These are phyloP conservation scores for Ciona savignyi DNA, from an alignment of 23 tunicate genomes.

Conservation along the genomic window DNA sequence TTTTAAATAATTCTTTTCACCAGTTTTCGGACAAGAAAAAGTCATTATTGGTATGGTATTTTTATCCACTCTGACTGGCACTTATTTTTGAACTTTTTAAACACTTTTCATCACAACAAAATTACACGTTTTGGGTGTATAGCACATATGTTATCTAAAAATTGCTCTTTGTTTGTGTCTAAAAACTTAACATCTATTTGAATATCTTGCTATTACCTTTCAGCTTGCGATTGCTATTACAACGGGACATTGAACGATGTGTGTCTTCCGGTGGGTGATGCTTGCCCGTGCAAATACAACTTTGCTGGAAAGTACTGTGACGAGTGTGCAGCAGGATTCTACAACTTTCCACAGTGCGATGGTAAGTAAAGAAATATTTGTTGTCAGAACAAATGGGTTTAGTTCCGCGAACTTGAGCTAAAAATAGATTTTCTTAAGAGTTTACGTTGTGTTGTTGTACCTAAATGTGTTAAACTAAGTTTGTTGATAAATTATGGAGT, in stretches of 20 bases:
- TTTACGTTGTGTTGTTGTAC: no score
- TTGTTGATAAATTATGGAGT: no score
- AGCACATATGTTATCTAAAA: no score
- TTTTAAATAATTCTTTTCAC: background rate
- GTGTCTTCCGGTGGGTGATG: slow-evolving; percentile 80
- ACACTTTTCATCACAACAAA: background rate
- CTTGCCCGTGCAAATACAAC: slow-evolving; percentile 95
- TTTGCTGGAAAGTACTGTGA: slow-evolving; percentile 81
- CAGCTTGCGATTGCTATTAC: slow-evolving; percentile 96
- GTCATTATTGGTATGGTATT: background rate
- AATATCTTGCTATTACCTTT: background rate
- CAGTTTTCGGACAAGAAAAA: background rate
- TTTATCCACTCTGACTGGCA: background rate
- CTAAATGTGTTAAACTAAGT: no score
- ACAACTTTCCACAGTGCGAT: slow-evolving; percentile 82
- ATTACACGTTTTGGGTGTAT: no score
- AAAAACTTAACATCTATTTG: background rate
- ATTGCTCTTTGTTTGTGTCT: no score
- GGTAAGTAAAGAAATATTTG: slow-evolving; percentile 32
- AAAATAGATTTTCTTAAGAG: no score
- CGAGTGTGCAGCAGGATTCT: slow-evolving; percentile 89
- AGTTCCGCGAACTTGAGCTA: no score
- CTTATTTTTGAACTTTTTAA: background rate
- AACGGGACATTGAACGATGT: slow-evolving; percentile 77
- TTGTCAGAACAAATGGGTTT: background rate